phyloP scores from a whole-genome alignment of 2,797 vertebrate genomes.

The Tragopan temminckii region DNA sequence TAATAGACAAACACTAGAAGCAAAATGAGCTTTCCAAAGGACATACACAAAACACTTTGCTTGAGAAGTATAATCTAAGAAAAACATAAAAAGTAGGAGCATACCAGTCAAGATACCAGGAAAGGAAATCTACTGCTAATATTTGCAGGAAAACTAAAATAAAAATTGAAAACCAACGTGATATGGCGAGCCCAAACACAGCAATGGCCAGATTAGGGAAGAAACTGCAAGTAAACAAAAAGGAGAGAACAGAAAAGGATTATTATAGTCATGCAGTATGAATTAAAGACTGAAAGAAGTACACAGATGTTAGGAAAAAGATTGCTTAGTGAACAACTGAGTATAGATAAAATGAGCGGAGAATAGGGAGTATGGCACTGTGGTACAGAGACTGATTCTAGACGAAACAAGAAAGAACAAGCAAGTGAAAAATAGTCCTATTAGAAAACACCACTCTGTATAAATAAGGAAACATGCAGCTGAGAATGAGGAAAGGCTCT shows the following conservation, averaged over 20 bases:
- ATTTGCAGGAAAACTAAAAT: constrained; percentile 4
- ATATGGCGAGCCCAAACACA: neutral
- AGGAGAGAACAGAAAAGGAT: neutral
- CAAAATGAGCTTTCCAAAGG: constrained; percentile 45
- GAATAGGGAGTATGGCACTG: neutral
- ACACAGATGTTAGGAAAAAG: constrained; percentile 2
- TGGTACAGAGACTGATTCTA: neutral
- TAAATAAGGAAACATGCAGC: neutral
- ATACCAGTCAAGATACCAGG: neutral
- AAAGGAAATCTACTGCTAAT: neutral
- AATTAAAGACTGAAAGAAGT: neutral
- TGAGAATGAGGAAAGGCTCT: neutral
- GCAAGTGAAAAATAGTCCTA: neutral
- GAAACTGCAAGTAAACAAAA: constrained; percentile 40
- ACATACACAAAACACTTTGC: neutral
- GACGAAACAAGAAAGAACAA: neutral
- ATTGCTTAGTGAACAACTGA: neutral
- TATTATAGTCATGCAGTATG: neutral
- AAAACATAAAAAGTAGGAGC: constrained; percentile 4
- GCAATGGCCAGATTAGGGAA: neutral
- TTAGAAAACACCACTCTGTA: neutral
- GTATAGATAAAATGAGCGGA: neutral
- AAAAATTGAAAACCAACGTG: constrained; percentile 22
- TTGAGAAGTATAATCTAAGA: constrained; percentile 15
- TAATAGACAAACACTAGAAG: constrained; percentile 12